Evolutionary conservation across 2,797 vertebrate genomes (phyloP), one percentile per base, ranked within the genome.

Genomic region (Sorex maritimensis): DNA sequence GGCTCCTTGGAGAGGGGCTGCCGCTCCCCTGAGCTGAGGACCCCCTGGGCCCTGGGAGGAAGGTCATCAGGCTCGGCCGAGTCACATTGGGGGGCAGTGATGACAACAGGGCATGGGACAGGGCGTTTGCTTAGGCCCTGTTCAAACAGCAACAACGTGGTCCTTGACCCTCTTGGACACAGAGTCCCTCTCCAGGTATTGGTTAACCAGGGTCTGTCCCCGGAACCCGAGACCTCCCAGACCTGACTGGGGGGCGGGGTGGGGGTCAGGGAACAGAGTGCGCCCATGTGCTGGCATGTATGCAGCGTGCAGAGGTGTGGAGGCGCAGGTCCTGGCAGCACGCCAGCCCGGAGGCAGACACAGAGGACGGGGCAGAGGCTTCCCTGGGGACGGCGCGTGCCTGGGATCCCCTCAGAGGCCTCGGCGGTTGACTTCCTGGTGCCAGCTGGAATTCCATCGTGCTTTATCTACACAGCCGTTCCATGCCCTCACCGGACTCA

Each of bases 131-230:
- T 21, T 77, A 84, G 58, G 86, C 96, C 94, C 88, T 81, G 61
- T 61, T 75, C 55, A 46, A 34, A 86, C 30, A 80, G 94, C 11
- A 14, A 67, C 21, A 58, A 72, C 2, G 1, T 6, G 41, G 75
- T 91, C 80, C 81, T 92, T 69, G 55, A 94, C 77, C 63, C 84
- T 92, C 94, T 94, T 77, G 81, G 96, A 90, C 86, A 91, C 78
- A 96, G 96, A 95, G 96, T 91, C 85, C 28, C 91, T 89, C 69
- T 90, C 74, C 91, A 93, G 84, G 78, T 91, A 34, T 12, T 81
- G 65, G 83, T 83, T 72, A 92, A 67, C 71, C 9, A 73, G 86
- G 83, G 63, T 38, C 61, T 77, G 44, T 81, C 23, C 13, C 26
- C 2, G 46, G 65, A 86, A 30, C 63, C 63, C 11, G 14, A 78